Evolutionary conservation across 2,113 vertebrate genomes (phyloP), one percentile per base, ranked within the genome.

Genomic region (Tragelaphus scriptus): DNA sequence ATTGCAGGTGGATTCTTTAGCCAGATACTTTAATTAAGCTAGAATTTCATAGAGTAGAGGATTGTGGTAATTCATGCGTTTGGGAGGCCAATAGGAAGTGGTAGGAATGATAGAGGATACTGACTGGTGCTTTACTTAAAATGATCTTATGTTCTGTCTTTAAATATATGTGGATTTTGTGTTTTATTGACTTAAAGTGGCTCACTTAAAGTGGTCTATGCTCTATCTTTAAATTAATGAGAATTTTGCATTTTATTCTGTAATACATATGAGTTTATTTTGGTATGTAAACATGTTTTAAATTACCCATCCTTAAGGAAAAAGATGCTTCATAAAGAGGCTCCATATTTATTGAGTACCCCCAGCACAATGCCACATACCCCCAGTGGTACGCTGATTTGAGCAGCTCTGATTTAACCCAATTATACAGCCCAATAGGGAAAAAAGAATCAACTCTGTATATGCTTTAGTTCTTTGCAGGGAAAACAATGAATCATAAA

Each of bases 391-490:
- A 56, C 77, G 53, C 58, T 87, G 68, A 85, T 92, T 77, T 77
- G 90, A 97, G 26, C 4, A 95, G 79, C 36, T 49, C 21, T 2
- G 36, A 71, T 96, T 98, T 96, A 82, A 95, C 65, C 75, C 17
- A 68, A 91, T 63, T 96, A 91, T 77, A 63, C 77, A 97, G 9
- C 21, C 2, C 2, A 21, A 0, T 9, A 53, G 44, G 80, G 30
- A 95, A 77, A 96, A 30, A n/a, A 80, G 92, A 90, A 21, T 81
- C 65, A 88, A 63, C 92, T 86, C 61, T 86, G 1, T 40, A 51
- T 65, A 92, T 85, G 44, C 36, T 65, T 98, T 97, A 85, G 13
- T 94, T 96, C 87, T 81, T 98, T 96, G 47, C n/a, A 95, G 91
- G 23, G 68, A 47, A 59, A 97, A 96, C 95, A 97, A 91, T 95